Evolutionary conservation across 2,113 vertebrate genomes (phyloP), one percentile per base, ranked within the genome.

Genomic region (Corythornis madagascariensis): DNA sequence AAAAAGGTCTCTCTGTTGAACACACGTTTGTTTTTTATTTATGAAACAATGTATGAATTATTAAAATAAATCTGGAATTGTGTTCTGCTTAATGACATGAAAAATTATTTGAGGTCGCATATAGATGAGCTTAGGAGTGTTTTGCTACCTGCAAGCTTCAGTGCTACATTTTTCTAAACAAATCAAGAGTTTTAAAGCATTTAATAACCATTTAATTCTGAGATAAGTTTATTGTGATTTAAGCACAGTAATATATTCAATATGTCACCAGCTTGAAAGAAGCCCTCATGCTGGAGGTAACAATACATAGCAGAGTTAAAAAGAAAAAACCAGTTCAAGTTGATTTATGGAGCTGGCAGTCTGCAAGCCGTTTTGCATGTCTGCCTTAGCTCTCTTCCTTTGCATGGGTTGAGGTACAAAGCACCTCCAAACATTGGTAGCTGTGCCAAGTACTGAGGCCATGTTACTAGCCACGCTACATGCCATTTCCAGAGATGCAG

Each of bases 1-100:
- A 92, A 94, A 97, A 88, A 92, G 95, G 94, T 97, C 95, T 97
- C 96, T 96, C 91, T 93, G 86, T 96, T 96, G 96, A 97, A 96
- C 89, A 96, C 95, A 93, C 64, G 21, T 97, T 98, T 95, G 93
- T 97, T 97, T 97, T 97, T 98, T 97, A 97, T 98, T 98, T 98
- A 98, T 98, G 98, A 98, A 98, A 97, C 95, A 94, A 93, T 21
- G 48, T 95, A 97, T 98, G 95, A 96, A 98, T 98, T 98, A 98
- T 98, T 98, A 96, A 98, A 97, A 96, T 92, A 96, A 96, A 98
- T 93, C 96, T 78, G 78, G 14, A 82, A 96, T 95, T 95, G 85
- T 95, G 95, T 96, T 97, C 93, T 95, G 96, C 92, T 97, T 98
- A 98, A 98, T 98, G 97, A 96, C 95, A 97, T 96, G 97, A 97